These are phyloP conservation scores for Gadus macrocephalus DNA, from an alignment of 2,113 vertebrate genomes.

Conservation along the genomic window DNA sequence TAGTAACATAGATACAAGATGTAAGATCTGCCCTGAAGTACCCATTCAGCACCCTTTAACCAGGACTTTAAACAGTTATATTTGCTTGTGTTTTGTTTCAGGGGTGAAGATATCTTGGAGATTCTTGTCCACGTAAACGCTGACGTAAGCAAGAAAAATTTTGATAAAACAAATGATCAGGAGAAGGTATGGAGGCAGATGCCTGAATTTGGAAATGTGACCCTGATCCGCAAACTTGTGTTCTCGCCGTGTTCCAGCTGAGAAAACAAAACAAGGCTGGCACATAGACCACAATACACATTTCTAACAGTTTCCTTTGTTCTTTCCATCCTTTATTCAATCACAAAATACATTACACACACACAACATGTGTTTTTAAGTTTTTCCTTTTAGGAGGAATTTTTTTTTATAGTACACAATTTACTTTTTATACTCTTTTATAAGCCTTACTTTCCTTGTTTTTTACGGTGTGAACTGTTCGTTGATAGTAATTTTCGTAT, in stretches of 20 bases:
- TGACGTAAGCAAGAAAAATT: slow-evolving; percentile 68
- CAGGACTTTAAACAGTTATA: background rate
- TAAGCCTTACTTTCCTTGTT: too few species aligned
- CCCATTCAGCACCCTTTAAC: background rate
- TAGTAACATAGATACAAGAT: background rate
- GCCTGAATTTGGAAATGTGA: slow-evolving; percentile 72
- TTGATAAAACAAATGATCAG: rapidly evolving
- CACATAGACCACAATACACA: too few species aligned
- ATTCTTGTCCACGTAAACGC: slow-evolving; percentile 80
- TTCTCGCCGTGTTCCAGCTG: slow-evolving; percentile 46
- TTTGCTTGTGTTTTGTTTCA: slow-evolving; percentile 38
- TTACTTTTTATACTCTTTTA: too few species aligned
- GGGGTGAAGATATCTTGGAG: slow-evolving; percentile 73
- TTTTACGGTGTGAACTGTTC: too few species aligned
- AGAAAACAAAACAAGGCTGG: background rate
- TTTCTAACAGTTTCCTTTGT: too few species aligned
- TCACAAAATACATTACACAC: too few species aligned
- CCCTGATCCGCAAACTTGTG: slow-evolving; percentile 75
- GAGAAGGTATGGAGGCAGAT: slow-evolving; percentile 72
- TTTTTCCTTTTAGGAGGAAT: too few species aligned
- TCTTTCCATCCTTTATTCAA: too few species aligned
- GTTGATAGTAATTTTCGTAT: too few species aligned
- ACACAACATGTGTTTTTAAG: too few species aligned
- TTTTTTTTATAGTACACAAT: too few species aligned
- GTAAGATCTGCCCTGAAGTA: background rate